Evolutionary conservation across 2,113 vertebrate species (phyloP).

Genomic region (Spheniscus mendiculus): DNA sequence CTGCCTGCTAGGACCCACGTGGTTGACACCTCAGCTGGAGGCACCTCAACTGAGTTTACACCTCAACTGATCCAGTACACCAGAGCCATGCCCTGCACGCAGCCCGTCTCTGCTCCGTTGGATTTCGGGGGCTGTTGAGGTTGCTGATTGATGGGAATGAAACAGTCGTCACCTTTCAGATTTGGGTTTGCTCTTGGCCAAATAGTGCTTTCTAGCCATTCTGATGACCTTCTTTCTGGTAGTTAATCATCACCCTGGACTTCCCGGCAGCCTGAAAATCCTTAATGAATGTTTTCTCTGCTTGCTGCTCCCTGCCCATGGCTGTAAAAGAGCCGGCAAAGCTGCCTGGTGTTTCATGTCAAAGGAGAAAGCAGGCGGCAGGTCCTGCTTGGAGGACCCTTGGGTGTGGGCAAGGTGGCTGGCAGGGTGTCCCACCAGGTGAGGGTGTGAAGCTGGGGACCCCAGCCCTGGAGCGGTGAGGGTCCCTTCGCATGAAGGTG

Average conservation of each 20-base stretch:
- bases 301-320: neutral
- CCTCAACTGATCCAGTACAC: neutral
- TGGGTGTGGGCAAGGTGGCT: neutral
- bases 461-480: neutral
- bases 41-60: neutral
- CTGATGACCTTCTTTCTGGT: neutral
- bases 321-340: neutral
- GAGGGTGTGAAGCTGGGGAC: neutral
- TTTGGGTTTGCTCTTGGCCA: neutral
- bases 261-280: neutral
- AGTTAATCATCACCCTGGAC: neutral
- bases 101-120: neutral
- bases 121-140: no score
- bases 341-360: neutral
- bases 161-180: neutral
- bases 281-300: neutral
- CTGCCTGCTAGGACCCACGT: neutral
- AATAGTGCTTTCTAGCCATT: neutral
- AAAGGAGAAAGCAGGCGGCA: neutral
- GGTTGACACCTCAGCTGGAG: neutral
- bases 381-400: neutral
- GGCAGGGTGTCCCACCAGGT: neutral
- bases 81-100: rapidly evolving
- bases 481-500: rapidly evolving
- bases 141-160: neutral